Percentiles rank a stretch among this genome's conserved stretches.
Evolutionary conservation across 2,113 vertebrate genomes (phyloP).

Genomic region (Gadus chalcogrammus): DNA sequence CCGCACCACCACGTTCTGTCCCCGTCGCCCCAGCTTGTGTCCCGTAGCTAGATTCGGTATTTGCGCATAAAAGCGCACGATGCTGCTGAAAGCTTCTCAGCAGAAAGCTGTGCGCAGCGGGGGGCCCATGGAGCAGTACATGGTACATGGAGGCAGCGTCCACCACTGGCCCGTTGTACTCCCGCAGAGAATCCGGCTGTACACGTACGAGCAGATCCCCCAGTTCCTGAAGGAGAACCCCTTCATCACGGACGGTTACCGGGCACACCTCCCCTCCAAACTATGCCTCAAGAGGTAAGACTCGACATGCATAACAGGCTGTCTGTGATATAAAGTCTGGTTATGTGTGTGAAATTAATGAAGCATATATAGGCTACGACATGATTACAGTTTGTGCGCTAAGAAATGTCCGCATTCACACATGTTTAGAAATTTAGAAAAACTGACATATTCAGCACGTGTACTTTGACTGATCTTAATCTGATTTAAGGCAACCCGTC

Average conservation of each 20-base stretch:
- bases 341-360: not conserved
- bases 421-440: not conserved
- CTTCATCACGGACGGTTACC: slow-evolving; percentile 96
- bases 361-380: not conserved
- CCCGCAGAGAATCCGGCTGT: slow-evolving; percentile 89
- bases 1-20: too few species aligned
- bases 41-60: too few species aligned
- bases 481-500: too few species aligned
- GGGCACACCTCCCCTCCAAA: slow-evolving; percentile 91
- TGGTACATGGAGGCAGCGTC: slow-evolving; percentile 71
- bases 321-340: not conserved
- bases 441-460: too few species aligned
- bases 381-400: too few species aligned
- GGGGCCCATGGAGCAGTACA: slow-evolving; percentile 87
- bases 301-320: not conserved
- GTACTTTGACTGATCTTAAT: too few species aligned
- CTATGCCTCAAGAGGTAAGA: slow-evolving; percentile 91
- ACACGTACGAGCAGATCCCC: slow-evolving; percentile 95
- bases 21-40: too few species aligned
- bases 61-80: slow-evolving; percentile 16
- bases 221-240: slow-evolving; percentile 94
- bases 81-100: slow-evolving; percentile 77
- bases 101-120: slow-evolving; percentile 86
- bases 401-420: too few species aligned
- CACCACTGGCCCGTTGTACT: slow-evolving; percentile 94